phyloP scores from a whole-genome alignment of 2,888 invertebrate species.

The Thecophora atra region DNA sequence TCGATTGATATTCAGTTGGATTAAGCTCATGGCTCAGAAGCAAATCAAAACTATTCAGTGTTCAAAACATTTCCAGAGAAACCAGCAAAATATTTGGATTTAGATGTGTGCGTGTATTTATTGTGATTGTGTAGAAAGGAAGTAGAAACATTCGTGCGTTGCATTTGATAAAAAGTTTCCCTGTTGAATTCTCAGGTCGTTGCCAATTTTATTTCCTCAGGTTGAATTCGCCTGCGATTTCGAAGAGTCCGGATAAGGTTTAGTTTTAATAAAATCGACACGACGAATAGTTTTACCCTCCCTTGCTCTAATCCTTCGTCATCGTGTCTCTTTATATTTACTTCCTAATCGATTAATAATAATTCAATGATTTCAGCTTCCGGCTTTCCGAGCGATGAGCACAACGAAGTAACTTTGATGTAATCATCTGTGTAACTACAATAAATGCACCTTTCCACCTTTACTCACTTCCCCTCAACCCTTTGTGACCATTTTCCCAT shows the following conservation, averaged over 20 bases:
- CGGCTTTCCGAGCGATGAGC: slow-evolving; percentile 10
- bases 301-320: slow-evolving; percentile 19
- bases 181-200: too few species aligned
- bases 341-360: slow-evolving; percentile 43
- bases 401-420: not conserved
- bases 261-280: too few species aligned
- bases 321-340: too few species aligned
- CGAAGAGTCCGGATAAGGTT: too few species aligned
- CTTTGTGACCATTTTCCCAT: not conserved
- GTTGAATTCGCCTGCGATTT: too few species aligned
- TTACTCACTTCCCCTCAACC: slow-evolving; percentile 6
- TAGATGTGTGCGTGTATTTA: not conserved
- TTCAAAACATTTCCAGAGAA: slow-evolving; percentile 17
- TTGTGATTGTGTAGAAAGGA: too few species aligned
- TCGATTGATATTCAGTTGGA: not conserved
- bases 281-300: not conserved
- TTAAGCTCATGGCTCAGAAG: not conserved
- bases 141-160: too few species aligned
- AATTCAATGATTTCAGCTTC: slow-evolving; percentile 40
- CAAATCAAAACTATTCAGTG: slow-evolving; percentile 23
- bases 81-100: slow-evolving; percentile 1
- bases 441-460: too few species aligned
- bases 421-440: not conserved
- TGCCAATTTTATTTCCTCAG: too few species aligned
- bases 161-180: too few species aligned